phyloP scores from a whole-genome alignment of 1,140 invertebrate genomes.

The Ephestia elutella region DNA sequence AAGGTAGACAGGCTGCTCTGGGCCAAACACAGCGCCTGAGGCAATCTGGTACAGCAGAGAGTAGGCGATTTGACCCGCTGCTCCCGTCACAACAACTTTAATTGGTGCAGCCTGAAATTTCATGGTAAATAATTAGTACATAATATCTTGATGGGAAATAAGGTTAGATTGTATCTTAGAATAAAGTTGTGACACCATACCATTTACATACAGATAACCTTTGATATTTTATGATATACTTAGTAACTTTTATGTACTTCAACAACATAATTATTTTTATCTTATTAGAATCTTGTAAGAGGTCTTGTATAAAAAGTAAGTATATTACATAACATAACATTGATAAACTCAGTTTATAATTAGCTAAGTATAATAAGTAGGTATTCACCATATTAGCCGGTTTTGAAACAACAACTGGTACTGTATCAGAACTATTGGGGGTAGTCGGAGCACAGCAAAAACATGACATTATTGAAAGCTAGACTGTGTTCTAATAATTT shows the following conservation, averaged over 20 bases:
- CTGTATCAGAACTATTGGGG: conserved; percentile 4
- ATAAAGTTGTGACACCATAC: no score
- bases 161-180: not conserved
- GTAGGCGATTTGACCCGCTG: conserved; percentile 99
- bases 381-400: conserved; percentile 25
- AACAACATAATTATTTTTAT: no score
- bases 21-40: conserved; percentile 97
- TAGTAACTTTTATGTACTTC: no score
- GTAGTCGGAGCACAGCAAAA: conserved; percentile 15
- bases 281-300: no score
- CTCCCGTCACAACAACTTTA: conserved; percentile 96
- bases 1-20: conserved; percentile 90
- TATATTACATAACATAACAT: no score
- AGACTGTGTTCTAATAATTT: not conserved
- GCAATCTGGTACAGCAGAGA: conserved; percentile 95
- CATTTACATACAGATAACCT: no score
- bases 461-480: conserved; percentile 13
- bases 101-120: conserved; percentile 83
- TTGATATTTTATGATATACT: no score
- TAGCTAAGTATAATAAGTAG: not conserved
- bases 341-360: no score
- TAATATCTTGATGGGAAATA: no score
- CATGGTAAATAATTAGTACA: not conserved
- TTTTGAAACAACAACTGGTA: conserved; percentile 15
- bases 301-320: no score